Base-by-base conservation (phyloP, 2,888 invertebrate species). In the Pardosa pseudoannulata region DNA sequence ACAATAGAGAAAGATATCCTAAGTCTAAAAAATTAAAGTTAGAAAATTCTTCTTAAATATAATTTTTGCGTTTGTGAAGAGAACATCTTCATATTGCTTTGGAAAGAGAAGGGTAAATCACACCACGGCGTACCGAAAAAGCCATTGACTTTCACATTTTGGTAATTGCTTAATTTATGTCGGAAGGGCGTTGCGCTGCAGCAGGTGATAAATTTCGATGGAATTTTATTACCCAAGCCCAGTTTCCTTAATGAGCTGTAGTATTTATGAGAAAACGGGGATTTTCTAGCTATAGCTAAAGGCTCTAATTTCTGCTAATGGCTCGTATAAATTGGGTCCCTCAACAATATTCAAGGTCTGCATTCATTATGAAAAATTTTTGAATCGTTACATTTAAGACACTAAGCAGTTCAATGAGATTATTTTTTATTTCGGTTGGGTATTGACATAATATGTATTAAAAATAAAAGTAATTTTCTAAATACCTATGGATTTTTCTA, bases 161-260 rank as follows among this genome's bases (percentile, higher is more conserved):
- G 36, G 80, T 81, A 81, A 81, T 80, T 72, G 67, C 72, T 80
- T 80, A 80, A 73, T 81, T 81, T 81, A 74, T 81, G 80, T 74
- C 36, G 36, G 67, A 67, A 36, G 68, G 80, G 74, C 74, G 80
- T 67, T 36, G 36, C 56, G 50, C 50, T 32, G 67, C 23, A 74
- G 56, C 74, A 74, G 80, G 80, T 81, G 80, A 81, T 81, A 73
- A 81, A 74, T 81, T 74, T 73, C 67, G 80, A 39, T 73, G 50
- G 72, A 80, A 80, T 80, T 80, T 80, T 80, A 80, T 72, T 72
- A 72, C 72, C 72, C 29, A 31, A 56, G 65, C 79, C 71, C 73
- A 72, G 72, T 23, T 81, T 74, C 74, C 74, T 81, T 81, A 81
- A 81, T 74, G 80, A 81, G 80, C 67, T 41, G 50, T 56, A 56